Evolutionary conservation across 2,113 vertebrate genomes (phyloP), one percentile per base, ranked within the genome.

Genomic region (Butorides virescens): DNA sequence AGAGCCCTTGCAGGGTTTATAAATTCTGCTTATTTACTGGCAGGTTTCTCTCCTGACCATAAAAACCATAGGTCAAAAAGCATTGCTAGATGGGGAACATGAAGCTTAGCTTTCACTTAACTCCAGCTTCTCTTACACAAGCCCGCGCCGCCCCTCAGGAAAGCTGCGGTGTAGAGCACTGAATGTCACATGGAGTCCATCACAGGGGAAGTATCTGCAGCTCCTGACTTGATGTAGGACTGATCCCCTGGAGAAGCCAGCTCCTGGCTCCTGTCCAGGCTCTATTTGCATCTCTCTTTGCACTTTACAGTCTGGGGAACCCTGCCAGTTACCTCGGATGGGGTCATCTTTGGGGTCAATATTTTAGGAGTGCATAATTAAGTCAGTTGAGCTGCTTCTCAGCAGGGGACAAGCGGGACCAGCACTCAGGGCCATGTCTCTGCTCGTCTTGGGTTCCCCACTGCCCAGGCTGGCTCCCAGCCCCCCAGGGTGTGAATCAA

Each of bases 21-120:
- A 95, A 97, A 96, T 93, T 90, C 89, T 86, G 52, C 36, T 92
- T 95, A 93, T 92, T 96, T 96, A 88, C 19, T 16, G 84, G 77
- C 66, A 92, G 62, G 77, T 92, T 97, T 96, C 77, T 76, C 59
- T 88, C 84, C 74, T 73, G 58, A 75, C 81, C 26, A 15, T 95
- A 97, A 96, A 95, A 92, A 53, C 9, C 46, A 42, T 6, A 85
- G 91, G 92, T 79, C 49, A 92, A 25, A 93, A 85, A 85, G 88
- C 70, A 30, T 7, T 75, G 46, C 50, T 92, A 18, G 70, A 42
- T 46, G 36, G 22, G n/a, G 36, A 95, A 47, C 26, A 39, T 1
- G 55, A 90, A 91, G 23, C 58, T 16, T 2, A 68, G 61, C 74
- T 72, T 93, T 46, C 65, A 32, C 47, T 86, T 90, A 89, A 21